Conservation (phyloP, 2,113 vertebrate genomes). For the Zeus faber region DNA sequence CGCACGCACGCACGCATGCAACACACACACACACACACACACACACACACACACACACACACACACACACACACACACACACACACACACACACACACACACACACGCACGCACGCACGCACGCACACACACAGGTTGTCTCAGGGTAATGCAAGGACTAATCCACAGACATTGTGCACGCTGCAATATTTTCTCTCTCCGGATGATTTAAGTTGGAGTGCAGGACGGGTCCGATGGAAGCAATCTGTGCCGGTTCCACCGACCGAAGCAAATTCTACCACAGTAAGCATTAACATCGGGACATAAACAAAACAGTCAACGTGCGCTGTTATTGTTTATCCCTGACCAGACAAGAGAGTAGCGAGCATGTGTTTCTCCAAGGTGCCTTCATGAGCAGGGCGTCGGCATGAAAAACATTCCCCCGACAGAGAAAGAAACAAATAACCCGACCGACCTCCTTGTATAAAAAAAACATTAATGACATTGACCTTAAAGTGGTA, state of each 20-base stretch:
- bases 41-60: conserved; percentile 3
- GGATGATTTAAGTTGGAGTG: neutral
- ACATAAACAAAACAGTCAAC: conserved; percentile 7
- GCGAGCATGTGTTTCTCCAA: conserved; percentile 18
- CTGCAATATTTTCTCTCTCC: neutral
- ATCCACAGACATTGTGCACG: conserved; percentile 19
- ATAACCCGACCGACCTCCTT: no score
- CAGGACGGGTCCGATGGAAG: neutral
- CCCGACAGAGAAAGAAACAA: no score
- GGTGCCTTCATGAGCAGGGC: no score
- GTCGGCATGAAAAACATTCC: no score
- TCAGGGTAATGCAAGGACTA: conserved; percentile 3
- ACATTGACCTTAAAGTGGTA: no score
- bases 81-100: conserved; percentile 2
- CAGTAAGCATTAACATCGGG: conserved; percentile 5
- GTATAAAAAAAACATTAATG: no score
- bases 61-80: conserved; percentile 12
- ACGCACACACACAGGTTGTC: neutral
- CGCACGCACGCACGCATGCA: neutral
- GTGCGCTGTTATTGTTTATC: conserved; percentile 15
- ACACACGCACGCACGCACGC: neutral
- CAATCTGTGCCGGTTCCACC: neutral
- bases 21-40: conserved; percentile 5
- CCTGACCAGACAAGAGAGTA: conserved; percentile 9
- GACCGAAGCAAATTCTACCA: conserved; percentile 11